Percentiles rank a stretch among this genome's conserved stretches.
Evolutionary conservation across 2,797 vertebrate genomes (phyloP).

Genomic region (Bucorvus abyssinicus): DNA sequence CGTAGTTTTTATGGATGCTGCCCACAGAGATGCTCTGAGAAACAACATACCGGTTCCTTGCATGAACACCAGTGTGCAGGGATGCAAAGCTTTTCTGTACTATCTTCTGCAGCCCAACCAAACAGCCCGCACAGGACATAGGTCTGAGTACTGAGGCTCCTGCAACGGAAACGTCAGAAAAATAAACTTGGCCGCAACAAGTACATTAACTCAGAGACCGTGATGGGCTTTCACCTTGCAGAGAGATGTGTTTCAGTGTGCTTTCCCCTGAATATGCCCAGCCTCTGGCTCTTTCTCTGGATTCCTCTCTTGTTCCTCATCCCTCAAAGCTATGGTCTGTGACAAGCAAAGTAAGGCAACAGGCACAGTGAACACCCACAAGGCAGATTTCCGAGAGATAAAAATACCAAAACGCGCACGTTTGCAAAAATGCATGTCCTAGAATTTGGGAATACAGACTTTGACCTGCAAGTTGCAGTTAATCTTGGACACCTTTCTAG

Average conservation of each 20-base stretch:
- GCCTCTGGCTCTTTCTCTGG: not conserved
- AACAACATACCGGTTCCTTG: not conserved
- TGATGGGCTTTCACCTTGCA: not conserved
- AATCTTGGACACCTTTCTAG: not conserved
- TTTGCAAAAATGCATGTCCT: not conserved
- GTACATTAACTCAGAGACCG: not conserved
- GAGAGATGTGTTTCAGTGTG: not conserved
- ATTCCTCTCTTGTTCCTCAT: not conserved
- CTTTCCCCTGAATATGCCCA: not conserved
- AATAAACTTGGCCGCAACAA: not conserved
- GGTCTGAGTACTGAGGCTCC: not conserved
- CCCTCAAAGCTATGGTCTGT: not conserved
- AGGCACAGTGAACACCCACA: not conserved
- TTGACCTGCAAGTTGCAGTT: not conserved
- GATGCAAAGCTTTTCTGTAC: not conserved
- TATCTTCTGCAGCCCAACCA: not conserved
- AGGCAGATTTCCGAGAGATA: not conserved
- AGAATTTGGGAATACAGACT: not conserved
- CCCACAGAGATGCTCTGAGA: not conserved
- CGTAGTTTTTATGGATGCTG: not conserved
- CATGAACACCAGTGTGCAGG: not conserved
- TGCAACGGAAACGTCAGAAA: not conserved
- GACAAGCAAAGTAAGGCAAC: not conserved
- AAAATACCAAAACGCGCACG: not conserved
- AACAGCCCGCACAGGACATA: not conserved